Conservation (phyloP, 2,113 vertebrate species). For the Ardeotis arabs region DNA sequence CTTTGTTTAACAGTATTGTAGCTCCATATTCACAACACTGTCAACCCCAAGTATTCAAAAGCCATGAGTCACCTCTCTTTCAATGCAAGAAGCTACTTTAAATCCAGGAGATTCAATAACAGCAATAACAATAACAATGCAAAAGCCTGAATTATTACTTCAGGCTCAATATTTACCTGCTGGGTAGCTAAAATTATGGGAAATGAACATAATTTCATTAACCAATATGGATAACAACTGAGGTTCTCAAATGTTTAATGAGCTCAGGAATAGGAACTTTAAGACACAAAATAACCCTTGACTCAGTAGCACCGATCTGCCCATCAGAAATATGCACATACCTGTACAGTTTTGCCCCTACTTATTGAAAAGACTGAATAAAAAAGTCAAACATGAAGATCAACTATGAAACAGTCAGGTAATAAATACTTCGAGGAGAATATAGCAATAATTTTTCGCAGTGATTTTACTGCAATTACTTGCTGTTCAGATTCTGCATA, state of each 20-base stretch:
- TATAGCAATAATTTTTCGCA: neutral
- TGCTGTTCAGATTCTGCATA: neutral
- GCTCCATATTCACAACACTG: neutral
- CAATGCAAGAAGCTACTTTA: neutral
- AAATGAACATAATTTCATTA: neutral
- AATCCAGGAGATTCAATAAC: neutral
- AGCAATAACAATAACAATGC: no score
- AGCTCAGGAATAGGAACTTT: neutral
- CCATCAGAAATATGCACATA: neutral
- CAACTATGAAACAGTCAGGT: neutral
- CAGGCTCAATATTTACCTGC: neutral
- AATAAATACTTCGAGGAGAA: neutral
- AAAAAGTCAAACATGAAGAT: neutral
- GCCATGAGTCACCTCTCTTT: neutral
- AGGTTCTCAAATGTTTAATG: neutral
- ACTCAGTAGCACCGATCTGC: neutral
- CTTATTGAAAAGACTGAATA: neutral
- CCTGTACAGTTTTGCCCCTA: neutral
- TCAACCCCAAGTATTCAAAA: neutral
- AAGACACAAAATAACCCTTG: neutral
- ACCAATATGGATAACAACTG: neutral
- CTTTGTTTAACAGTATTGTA: neutral
- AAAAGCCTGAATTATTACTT: neutral
- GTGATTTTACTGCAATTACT: neutral
- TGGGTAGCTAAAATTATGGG: neutral